phyloP scores from a whole-genome alignment of 2,797 vertebrate genomes.

The Enteromius mattozi region DNA sequence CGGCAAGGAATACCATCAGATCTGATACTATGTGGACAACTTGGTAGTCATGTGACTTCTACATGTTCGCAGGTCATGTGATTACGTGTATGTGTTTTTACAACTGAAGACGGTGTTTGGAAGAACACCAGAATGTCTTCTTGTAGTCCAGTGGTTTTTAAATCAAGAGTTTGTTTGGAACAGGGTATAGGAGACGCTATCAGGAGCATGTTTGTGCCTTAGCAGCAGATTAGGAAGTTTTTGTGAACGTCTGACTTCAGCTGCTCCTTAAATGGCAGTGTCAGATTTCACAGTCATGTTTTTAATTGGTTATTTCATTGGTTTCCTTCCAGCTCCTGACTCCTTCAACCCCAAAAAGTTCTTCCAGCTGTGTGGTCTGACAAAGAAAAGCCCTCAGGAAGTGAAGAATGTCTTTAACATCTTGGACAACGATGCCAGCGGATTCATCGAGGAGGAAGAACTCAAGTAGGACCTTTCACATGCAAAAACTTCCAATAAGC shows the following conservation, averaged over 20 bases:
- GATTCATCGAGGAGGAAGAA: conserved; percentile 92
- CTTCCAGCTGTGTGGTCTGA: conserved; percentile 91
- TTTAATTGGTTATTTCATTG: background rate
- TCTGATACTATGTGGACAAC: background rate
- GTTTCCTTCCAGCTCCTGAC: conserved; percentile 83
- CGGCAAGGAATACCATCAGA: background rate
- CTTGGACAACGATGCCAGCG: conserved; percentile 90
- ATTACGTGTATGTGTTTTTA: background rate
- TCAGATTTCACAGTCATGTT: background rate
- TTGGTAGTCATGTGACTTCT: background rate
- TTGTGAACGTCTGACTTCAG: background rate
- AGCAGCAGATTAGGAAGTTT: background rate
- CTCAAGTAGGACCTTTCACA: conserved; percentile 82
- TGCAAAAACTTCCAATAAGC: background rate
- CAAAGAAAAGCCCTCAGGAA: conserved; percentile 88
- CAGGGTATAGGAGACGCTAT: conserved; percentile 51
- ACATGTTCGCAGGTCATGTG: background rate
- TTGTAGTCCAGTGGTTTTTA: background rate
- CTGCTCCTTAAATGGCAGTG: background rate
- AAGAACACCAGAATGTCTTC: background rate
- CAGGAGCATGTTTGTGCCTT: conserved; percentile 64
- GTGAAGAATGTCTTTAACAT: conserved; percentile 90
- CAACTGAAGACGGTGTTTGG: background rate
- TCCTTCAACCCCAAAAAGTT: conserved; percentile 95
- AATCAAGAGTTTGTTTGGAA: background rate